Conservation (phyloP, 2,888 invertebrate genomes). For the Ditula angustiorana region DNA sequence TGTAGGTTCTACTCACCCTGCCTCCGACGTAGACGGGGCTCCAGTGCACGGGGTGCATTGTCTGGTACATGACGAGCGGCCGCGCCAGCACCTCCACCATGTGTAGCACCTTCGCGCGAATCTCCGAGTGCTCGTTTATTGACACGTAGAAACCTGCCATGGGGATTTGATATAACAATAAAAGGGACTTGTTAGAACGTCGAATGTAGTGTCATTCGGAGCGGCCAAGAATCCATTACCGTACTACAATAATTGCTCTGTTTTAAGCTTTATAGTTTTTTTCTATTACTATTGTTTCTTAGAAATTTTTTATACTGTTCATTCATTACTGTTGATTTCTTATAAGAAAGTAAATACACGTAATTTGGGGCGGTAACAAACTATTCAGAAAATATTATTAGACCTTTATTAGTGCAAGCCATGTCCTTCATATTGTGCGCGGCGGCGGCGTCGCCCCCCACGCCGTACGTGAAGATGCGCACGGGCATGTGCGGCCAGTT, state of each 20-base stretch:
- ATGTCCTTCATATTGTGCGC: conserved; percentile 95
- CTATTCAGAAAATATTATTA: too few relatives aligned
- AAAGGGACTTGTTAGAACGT: too few relatives aligned
- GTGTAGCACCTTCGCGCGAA: conserved; percentile 96
- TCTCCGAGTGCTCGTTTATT: conserved; percentile 95
- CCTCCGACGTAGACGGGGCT: conserved; percentile 96
- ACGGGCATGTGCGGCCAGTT: conserved; percentile 98
- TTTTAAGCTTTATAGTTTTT: too few relatives aligned
- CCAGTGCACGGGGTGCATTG: conserved; percentile 97
- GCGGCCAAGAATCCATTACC: too few relatives aligned
- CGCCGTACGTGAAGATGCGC: conserved; percentile 97
- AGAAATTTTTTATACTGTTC: too few relatives aligned
- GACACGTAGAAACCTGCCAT: conserved; percentile 95
- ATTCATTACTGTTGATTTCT: too few relatives aligned
- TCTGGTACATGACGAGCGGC: conserved; percentile 97
- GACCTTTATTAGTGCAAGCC: conserved; percentile 99
- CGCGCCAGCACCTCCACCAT: conserved; percentile 97
- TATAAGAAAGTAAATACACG: too few relatives aligned
- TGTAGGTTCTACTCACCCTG: conserved; percentile 83
- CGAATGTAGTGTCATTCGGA: too few relatives aligned
- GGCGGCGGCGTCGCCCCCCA: conserved; percentile 96
- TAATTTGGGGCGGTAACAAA: too few relatives aligned
- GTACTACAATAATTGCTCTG: too few relatives aligned
- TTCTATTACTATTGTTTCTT: too few relatives aligned
- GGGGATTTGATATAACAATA: too few relatives aligned